Evolutionary conservation across 30 jellyfish, hydroid and myxozoan species (phyloP).

Genomic region (Cassiopea andromeda): DNA sequence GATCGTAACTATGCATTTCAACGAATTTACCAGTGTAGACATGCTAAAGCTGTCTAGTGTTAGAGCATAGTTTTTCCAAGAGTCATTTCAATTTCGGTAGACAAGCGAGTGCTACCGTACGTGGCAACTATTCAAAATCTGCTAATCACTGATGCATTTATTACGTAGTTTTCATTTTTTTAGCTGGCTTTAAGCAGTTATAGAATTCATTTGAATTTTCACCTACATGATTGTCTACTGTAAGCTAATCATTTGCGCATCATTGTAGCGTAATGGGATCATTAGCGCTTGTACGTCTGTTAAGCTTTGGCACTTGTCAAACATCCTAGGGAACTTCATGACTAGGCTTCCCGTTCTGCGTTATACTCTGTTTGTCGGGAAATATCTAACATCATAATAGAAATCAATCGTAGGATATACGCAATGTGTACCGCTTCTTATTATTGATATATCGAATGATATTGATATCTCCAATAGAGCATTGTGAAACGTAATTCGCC

Average conservation of each 20-base stretch:
- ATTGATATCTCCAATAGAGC: conserved; percentile 35
- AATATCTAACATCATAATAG: conserved; percentile 48
- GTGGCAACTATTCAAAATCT: conserved; percentile 26
- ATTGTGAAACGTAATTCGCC: conserved; percentile 71
- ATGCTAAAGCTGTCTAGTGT: background rate
- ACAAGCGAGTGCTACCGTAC: background rate
- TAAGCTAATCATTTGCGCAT: conserved; percentile 2
- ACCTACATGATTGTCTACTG: conserved; percentile 20
- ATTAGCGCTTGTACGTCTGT: conserved; percentile 30
- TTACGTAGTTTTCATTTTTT: background rate
- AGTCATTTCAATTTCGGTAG: background rate
- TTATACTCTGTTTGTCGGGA: conserved; percentile 52
- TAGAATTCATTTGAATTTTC: conserved; percentile 23
- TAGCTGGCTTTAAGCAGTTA: background rate
- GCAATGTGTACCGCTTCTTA: conserved; percentile 49
- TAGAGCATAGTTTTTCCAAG: too few relatives aligned
- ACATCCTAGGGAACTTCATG: conserved; percentile 41
- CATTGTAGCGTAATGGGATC: conserved; percentile 19
- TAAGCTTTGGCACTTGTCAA: conserved; percentile 68
- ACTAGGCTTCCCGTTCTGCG: conserved; percentile 62
- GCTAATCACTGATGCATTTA: conserved; percentile 16
- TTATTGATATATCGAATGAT: conserved; percentile 40
- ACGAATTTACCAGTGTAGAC: background rate
- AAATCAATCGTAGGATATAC: conserved; percentile 52
- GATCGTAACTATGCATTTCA: background rate